Evolutionary conservation across 2,888 invertebrate genomes (phyloP), one percentile per base, ranked within the genome.

Genomic region (Drosophila neotestacea): DNA sequence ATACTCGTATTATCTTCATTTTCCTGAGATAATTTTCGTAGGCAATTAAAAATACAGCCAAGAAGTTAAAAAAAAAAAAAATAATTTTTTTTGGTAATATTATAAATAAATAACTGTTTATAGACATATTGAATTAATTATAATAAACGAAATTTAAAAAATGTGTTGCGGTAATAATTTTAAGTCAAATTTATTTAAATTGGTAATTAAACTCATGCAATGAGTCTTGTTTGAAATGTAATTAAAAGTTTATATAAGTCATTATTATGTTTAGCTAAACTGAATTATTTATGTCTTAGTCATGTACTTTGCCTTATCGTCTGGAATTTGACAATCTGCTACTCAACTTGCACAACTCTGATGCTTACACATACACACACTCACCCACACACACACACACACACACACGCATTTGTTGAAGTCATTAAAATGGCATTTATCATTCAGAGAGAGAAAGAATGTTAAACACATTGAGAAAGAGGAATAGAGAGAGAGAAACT

Each of bases 381-480:
- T 52, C 51, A 46, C 13, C 39, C 61, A 48, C 39, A 32, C 27
- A 46, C 28, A 50, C n/a, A 30, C 38, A 34, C 27, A 32, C 55
- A 65, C 65, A 55, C 58, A 34, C 39, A 50, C 67, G 56, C 70
- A 61, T 56, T 51, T 61, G 71, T 65, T 85, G 78, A 88, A 73
- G 88, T 85, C 88, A 84, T 84, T 84, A 88, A 84, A 84, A 85
- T 83, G 81, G 76, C 84, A 84, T 84, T 88, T 88, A 84, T 84
- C 84, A 85, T 84, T 74, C 69, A 67, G 59, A 55, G 32, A 46
- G 36, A 51, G 36, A 51, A 16, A 42, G 11, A 39, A 10, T 28
- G n/a, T 36, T 10, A 36, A 27, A 41, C 6, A 30, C 27, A 52
- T 10, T 32, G n/a, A 42, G 34, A 48, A 13, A 22, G 0, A 39